These are phyloP conservation scores for Acanthosepion pharaonis DNA, from an alignment of 2,888 invertebrate genomes.

Conservation along the genomic window DNA sequence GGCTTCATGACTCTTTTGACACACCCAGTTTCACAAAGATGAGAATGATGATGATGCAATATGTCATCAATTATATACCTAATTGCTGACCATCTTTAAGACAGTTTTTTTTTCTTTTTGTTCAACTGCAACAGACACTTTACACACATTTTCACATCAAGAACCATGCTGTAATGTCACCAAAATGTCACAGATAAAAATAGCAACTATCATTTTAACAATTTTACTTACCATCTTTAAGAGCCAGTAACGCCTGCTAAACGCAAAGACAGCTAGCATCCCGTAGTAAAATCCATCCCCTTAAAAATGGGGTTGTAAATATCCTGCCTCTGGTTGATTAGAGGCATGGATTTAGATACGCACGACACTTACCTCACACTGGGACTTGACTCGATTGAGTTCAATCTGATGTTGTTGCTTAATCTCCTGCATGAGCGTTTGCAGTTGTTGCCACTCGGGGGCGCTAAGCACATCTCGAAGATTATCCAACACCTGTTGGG, in stretches of 20 bases:
- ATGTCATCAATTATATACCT: too few relatives aligned
- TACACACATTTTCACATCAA: too few relatives aligned
- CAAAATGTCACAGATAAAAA: not conserved
- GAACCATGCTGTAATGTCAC: too few relatives aligned
- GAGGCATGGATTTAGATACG: not conserved
- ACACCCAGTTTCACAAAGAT: too few relatives aligned
- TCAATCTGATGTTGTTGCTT: constrained; percentile 60
- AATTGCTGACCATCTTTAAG: too few relatives aligned
- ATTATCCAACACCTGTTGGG: constrained; percentile 52
- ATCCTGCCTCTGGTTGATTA: not conserved
- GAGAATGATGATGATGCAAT: too few relatives aligned
- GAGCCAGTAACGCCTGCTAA: constrained; percentile 13
- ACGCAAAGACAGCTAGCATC: not conserved
- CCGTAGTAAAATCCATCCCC: constrained; percentile 33
- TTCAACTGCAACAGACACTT: too few relatives aligned
- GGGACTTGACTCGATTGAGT: constrained; percentile 58
- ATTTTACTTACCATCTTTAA: not conserved
- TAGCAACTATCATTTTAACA: not conserved
- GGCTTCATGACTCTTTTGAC: too few relatives aligned
- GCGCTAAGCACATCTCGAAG: constrained; percentile 60
- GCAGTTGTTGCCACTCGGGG: constrained; percentile 62
- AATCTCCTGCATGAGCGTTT: constrained; percentile 61
- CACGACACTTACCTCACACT: constrained; percentile 59
- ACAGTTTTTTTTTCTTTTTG: too few relatives aligned
- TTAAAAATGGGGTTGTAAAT: not conserved